Percentiles rank a stretch among this genome's conserved stretches.
These are phyloP conservation scores for Macrotrachela quadricornifera DNA, from an alignment of 1,140 invertebrate genomes.

Conservation along the genomic window DNA sequence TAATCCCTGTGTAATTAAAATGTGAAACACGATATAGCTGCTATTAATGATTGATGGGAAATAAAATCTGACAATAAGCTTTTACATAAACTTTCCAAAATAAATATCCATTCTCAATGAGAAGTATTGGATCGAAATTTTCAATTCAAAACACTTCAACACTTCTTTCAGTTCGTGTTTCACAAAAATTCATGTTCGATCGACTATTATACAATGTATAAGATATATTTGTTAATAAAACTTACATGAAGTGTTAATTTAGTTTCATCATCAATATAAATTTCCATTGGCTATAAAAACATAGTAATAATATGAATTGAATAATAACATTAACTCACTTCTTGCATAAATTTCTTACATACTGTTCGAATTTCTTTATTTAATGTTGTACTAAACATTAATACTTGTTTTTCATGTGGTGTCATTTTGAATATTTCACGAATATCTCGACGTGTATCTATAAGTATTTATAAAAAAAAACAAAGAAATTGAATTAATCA, in stretches of 20 bases:
- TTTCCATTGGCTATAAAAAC: conserved; percentile 74
- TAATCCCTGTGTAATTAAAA: too few species aligned
- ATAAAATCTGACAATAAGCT: too few species aligned
- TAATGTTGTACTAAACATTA: conserved; percentile 99
- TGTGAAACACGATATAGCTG: too few species aligned
- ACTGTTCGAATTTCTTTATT: conserved; percentile 96
- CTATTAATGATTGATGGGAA: too few species aligned
- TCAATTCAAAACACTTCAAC: too few species aligned
- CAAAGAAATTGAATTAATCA: not conserved
- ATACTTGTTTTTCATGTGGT: conserved; percentile 94
- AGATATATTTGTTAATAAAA: too few species aligned
- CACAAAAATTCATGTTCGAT: too few species aligned
- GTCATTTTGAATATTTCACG: conserved; percentile 98
- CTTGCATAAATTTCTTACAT: conserved; percentile 99
- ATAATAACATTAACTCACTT: conserved; percentile 47
- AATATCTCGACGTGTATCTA: conserved; percentile 94
- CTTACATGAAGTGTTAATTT: conserved; percentile 71
- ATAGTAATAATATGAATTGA: not conserved
- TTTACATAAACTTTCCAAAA: too few species aligned
- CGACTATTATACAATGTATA: too few species aligned
- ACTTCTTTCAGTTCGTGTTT: too few species aligned
- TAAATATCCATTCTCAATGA: too few species aligned
- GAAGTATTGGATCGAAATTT: too few species aligned
- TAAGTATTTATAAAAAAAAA: conserved; percentile 16
- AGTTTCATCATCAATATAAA: conserved; percentile 97